Base-by-base conservation (phyloP, 2,113 vertebrate species). In the Notarius quadriscutis region DNA sequence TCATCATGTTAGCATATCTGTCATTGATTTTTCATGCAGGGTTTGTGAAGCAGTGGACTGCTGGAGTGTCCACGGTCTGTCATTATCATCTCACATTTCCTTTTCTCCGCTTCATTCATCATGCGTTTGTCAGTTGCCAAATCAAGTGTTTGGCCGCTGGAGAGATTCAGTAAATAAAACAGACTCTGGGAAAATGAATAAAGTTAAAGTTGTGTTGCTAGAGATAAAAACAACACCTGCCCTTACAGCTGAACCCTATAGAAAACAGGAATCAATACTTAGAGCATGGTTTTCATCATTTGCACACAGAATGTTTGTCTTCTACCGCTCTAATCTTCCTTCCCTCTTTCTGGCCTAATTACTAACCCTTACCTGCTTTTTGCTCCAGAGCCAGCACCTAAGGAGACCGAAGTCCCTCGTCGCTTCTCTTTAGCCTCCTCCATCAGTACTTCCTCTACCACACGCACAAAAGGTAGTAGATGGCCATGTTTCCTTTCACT, bases 391-490 rank as follows among this genome's bases (percentile, higher is more conserved):
- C 79, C 88, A 5, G 25, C 87, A 9, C 75, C 85, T 74, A 89
- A 89, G 57, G 90, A 91, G 83, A 69, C 84, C 1, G 90, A 89
- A 25, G 87, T 89, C 57, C 74, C 90, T 27, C 97, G 97, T 20
- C 97, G 97, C 92, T 98, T 98, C 94, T 98, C 97, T 92, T 94
- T 98, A 90, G 95, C 96, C 88, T 97, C 97, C 89, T 97, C 97
- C 92, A 92, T 97, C 79, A 94, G 94, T 88, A 92, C 96, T 84
- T 94, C 96, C 89, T 95, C 96, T 91, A 93, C 93, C 78, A 93
- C 95, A 88, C 95, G 94, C 90, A 95, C 94, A 91, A 98, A 98
- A 98, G 97, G 97, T 98, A 98, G 91, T 86, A 85, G 88, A 71
- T 60, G 60, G 18, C 48, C 7, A 17, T 48, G 17, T 27, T 71